Percentiles rank a stretch among this genome's conserved stretches.
phyloP scores from a whole-genome alignment of 2,113 vertebrate species.

The Caretta caretta region DNA sequence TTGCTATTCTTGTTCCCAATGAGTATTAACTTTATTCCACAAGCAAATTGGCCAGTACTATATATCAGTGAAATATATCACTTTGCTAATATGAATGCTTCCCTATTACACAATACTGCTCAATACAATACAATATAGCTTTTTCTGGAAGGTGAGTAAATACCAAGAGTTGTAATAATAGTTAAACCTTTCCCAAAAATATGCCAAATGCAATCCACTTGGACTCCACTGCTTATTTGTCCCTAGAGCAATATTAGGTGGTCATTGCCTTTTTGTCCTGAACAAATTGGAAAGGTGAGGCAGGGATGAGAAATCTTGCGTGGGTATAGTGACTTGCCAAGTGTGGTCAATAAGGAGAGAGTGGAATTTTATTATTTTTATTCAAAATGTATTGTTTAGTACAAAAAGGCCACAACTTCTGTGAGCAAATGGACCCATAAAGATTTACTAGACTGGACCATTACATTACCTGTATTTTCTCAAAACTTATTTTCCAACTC shows the following conservation, averaged over 20 bases:
- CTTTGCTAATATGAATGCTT: neutral
- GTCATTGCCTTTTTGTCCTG: neutral
- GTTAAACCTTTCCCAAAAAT: neutral
- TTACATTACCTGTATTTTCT: neutral
- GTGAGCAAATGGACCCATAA: neutral
- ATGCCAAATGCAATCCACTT: accelerated
- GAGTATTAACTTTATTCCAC: neutral
- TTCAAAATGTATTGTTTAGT: neutral
- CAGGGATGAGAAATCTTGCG: neutral
- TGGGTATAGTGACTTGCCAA: neutral
- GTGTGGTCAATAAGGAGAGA: neutral
- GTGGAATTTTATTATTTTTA: neutral
- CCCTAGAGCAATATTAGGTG: neutral
- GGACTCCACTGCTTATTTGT: neutral
- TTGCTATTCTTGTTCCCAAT: neutral
- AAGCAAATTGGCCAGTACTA: neutral
- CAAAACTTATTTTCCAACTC: neutral
- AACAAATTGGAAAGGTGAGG: neutral
- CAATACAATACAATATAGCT: neutral
- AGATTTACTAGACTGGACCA: neutral
- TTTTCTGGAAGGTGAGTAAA: neutral
- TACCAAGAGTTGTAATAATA: neutral
- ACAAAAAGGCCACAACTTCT: neutral
- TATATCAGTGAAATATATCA: accelerated
- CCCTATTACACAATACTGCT: neutral